Percentiles rank a stretch among this genome's conserved stretches.
These are phyloP conservation scores for Brienomyrus longianalis DNA, from an alignment of 2,113 vertebrate species.

Conservation along the genomic window DNA sequence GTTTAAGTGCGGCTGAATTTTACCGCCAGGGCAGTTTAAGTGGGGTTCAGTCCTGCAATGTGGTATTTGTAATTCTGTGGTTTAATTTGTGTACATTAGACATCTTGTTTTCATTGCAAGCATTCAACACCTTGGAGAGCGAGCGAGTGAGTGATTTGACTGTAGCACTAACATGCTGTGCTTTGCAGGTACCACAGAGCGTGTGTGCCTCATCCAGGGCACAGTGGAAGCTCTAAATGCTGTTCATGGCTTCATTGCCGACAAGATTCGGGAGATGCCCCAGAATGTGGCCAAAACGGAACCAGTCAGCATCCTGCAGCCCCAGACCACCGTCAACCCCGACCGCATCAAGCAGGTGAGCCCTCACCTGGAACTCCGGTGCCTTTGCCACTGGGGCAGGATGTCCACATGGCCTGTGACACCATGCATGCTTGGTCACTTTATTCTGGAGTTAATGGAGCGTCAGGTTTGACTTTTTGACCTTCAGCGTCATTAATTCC, in stretches of 20 bases:
- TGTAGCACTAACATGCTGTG: neutral
- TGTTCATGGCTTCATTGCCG: conserved; percentile 97
- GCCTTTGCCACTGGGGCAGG: neutral
- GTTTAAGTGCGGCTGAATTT: neutral
- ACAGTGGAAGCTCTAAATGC: conserved; percentile 97
- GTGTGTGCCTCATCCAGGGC: conserved; percentile 98
- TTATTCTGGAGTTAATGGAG: neutral
- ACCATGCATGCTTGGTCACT: neutral
- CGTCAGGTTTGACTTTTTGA: neutral
- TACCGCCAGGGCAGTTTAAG: neutral
- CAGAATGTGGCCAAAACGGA: conserved; percentile 98
- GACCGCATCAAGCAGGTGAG: conserved; percentile 99
- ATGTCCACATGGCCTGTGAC: neutral
- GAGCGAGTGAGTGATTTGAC: neutral
- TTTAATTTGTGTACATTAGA: neutral
- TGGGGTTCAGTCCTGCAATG: neutral
- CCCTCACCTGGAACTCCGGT: conserved; percentile 10
- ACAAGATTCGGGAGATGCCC: conserved; percentile 99
- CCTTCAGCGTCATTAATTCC: neutral
- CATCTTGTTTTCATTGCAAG: neutral
- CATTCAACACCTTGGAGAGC: neutral
- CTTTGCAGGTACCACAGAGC: conserved; percentile 86
- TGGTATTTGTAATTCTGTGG: neutral
- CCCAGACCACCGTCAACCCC: conserved; percentile 97
- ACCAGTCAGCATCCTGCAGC: conserved; percentile 97